Conservation (phyloP, 2,797 vertebrate genomes). For the Bradypus variegatus region DNA sequence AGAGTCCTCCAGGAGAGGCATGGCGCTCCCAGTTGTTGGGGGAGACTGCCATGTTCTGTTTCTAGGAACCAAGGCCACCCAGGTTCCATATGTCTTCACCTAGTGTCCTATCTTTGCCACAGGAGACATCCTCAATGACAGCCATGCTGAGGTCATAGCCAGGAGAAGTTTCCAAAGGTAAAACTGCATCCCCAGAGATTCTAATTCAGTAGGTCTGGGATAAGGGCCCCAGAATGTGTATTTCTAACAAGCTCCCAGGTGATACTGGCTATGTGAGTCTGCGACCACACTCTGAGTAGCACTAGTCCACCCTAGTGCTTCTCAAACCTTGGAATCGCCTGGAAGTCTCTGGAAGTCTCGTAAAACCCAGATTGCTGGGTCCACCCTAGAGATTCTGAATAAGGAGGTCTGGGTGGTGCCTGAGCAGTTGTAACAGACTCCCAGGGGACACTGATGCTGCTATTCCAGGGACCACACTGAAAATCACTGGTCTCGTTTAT, state of each 20-base stretch:
- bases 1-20: background rate
- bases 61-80: background rate
- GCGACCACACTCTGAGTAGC: background rate
- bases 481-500: background rate
- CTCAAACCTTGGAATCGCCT: background rate
- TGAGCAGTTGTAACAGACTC: background rate
- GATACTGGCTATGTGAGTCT: background rate
- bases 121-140: constrained; percentile 95
- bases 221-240: background rate
- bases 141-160: constrained; percentile 93
- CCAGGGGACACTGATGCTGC: background rate
- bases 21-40: background rate
- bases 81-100: background rate
- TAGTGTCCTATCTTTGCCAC: constrained; percentile 48
- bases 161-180: constrained; percentile 91
- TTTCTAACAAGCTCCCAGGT: background rate
- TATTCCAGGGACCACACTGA: background rate
- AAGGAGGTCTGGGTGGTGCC: background rate
- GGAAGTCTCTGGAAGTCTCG: background rate
- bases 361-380: background rate
- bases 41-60: background rate
- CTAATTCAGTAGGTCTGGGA: background rate
- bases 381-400: background rate
- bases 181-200: constrained; percentile 24
- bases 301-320: background rate